Evolutionary conservation across 2,888 invertebrate genomes (phyloP), one percentile per base, ranked within the genome.

Genomic region (Thymelicus lineola): DNA sequence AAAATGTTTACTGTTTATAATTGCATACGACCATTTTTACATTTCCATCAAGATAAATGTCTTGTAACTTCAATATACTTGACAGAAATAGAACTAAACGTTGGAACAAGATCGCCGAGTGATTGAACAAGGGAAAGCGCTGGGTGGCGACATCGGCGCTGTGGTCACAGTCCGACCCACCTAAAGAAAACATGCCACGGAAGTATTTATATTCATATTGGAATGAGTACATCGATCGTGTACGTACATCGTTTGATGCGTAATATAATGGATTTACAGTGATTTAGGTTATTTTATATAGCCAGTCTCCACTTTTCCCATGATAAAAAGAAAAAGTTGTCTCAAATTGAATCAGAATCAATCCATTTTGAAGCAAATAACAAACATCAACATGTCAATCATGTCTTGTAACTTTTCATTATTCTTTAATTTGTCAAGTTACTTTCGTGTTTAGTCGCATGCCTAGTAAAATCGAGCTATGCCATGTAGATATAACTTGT

Each of bases 141-240:
- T 73, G 82, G 87, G 86, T 81, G 87, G 88, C 77, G 88, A 86
- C 81, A 78, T 71, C 76, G 78, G 86, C 72, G 85, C 86, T 80
- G 82, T 87, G 87, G 50, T 17, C 50, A 50, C 7, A 4, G 17
- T 7, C 50, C 4, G 50, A 17, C 15, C 17, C 7, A 50, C 15
- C 15, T 9, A 50, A 6, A n/a, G 38, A 9, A 9, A 38, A 38
- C 38, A 38, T 9, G 6, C 7, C 9, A 9, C 9, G 9, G 38
- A 38, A 38, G 7, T 38, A 38, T 9, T 9, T n/a, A n/a, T n/a
- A n/a, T n/a, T 38, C 9, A 1, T 9, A 38, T 7, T 38, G 38
- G 38, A 7, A 38, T 28, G 28, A 28, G 28, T 5, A 28, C 28
- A 38, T 9, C 9, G 38, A 38, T 9, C 9, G 38, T 9, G 12